Base-by-base conservation (phyloP, 2,113 vertebrate species). In the Oxyura jamaicensis region DNA sequence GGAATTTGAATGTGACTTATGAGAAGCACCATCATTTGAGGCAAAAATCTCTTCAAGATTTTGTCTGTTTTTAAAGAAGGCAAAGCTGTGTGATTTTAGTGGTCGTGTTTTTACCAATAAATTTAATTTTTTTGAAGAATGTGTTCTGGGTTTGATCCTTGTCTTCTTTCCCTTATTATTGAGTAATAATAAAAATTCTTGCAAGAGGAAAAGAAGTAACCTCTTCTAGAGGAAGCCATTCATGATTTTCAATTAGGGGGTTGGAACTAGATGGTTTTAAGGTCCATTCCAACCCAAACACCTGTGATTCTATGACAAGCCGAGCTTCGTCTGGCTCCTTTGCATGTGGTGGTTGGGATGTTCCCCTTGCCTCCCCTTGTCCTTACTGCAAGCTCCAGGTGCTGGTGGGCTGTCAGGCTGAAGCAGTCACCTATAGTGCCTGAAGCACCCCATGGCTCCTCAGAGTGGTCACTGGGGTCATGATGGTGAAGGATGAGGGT, bases 21-120 rank as follows among this genome's bases (percentile, higher is more conserved):
- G 23, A 75, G 46, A 2, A 0, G 68, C 92, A 25, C 41, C 59
- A 26, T 56, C 2, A 0, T 62, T 65, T 75, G 73, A 92, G 69
- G 62, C 84, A 39, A 86, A 84, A 79, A 12, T n/a, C 16, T 85
- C 17, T 41, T 9, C 53, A 77, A 41, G 14, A 55, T 86, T 85
- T 77, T 6, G 31, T 8, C 42, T 65, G 21, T 19, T n/a, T 29
- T 23, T 62, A 17, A 6, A 25, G 19, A 62, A 53, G 50, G 22
- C 44, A n/a, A 79, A 90, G 26, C 26, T 56, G 33, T 58, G 39
- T 75, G 25, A 80, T 8, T 86, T 77, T 86, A 20, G 17, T 77
- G 62, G 41, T 59, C 77, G 19, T 71, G 42, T 31, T 90, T 93
- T 80, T 74, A 63, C 78, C n/a, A 92, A 88, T 94, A 93, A 85